A percentile compares a stretch with the other conserved stretches of the same genome.
Conservation (phyloP, 2,113 vertebrate genomes). For the Lampris megalopsis region DNA sequence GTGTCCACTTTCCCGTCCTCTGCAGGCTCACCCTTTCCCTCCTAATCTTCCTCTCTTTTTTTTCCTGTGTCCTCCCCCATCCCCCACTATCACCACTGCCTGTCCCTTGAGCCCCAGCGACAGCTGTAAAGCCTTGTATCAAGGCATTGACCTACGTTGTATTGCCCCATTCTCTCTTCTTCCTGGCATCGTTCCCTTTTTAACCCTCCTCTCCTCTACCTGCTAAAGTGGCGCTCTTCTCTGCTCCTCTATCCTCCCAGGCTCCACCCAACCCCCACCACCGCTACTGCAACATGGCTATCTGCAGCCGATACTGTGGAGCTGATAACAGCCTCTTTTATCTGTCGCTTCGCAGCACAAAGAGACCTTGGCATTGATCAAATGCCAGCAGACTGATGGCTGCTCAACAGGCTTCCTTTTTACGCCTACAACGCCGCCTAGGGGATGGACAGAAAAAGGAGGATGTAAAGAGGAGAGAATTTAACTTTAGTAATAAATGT, state of each 20-base stretch:
- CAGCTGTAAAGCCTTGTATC: conserved; percentile 82
- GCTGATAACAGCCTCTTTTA: conserved; percentile 85
- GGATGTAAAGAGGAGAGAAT: conserved; percentile 34
- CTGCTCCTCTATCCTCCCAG: not conserved
- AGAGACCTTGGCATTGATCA: conserved; percentile 84
- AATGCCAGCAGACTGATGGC: conserved; percentile 83
- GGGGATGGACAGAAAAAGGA: conserved; percentile 50
- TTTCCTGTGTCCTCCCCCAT: conserved; percentile 41
- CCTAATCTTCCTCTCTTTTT: conserved; percentile 44
- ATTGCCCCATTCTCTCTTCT: conserved; percentile 32
- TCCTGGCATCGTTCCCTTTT: conserved; percentile 38
- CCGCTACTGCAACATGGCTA: conserved; percentile 56
- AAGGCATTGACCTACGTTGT: conserved; percentile 73
- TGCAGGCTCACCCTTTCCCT: conserved; percentile 22
- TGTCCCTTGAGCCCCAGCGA: conserved; percentile 67
- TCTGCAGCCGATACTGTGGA: conserved; percentile 75
- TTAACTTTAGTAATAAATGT: conserved; percentile 48
- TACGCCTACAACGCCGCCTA: conserved; percentile 55
- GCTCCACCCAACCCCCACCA: conserved; percentile 6
- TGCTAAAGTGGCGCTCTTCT: conserved; percentile 48
- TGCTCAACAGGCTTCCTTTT: conserved; percentile 79
- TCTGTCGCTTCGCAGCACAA: conserved; percentile 84
- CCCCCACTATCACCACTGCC: conserved; percentile 40
- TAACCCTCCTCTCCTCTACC: conserved; percentile 51
- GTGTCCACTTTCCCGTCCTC: conserved; percentile 38